Conservation (phyloP, 1,140 invertebrate genomes). For the Metaphire vulgaris region DNA sequence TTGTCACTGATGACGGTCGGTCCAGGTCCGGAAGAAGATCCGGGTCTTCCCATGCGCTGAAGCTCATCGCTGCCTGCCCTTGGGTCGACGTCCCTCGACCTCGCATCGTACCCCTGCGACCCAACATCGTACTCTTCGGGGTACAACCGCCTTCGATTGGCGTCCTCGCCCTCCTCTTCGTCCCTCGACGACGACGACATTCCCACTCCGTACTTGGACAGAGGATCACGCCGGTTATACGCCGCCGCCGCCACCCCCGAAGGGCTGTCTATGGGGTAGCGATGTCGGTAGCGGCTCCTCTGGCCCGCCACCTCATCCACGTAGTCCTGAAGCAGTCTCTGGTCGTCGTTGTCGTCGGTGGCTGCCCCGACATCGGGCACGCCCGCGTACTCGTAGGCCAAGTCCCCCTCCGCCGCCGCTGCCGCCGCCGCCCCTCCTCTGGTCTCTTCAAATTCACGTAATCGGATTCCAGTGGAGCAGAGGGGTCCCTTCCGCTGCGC, state of each 20-base stretch:
- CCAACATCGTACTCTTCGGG: too few species aligned
- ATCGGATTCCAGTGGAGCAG: not conserved
- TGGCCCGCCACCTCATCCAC: conserved; percentile 6
- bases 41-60: not conserved
- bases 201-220: too few species aligned
- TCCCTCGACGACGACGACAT: too few species aligned
- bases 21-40: too few species aligned
- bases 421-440: not conserved
- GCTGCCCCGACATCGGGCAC: not conserved
- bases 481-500: not conserved
- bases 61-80: not conserved
- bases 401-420: too few species aligned
- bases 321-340: not conserved
- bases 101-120: too few species aligned
- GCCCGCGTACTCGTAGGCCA: not conserved
- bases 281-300: not conserved
- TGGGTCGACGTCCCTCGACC: too few species aligned
- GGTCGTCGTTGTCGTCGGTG: conserved; percentile 1
- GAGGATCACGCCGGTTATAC: too few species aligned
- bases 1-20: not conserved
- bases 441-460: conserved; percentile 19
- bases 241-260: too few species aligned
- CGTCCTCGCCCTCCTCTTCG: not conserved
- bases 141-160: not conserved
- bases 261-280: not conserved